Evolutionary conservation across 1,140 invertebrate species (phyloP).

Genomic region (Drosophila pseudoananassae): DNA sequence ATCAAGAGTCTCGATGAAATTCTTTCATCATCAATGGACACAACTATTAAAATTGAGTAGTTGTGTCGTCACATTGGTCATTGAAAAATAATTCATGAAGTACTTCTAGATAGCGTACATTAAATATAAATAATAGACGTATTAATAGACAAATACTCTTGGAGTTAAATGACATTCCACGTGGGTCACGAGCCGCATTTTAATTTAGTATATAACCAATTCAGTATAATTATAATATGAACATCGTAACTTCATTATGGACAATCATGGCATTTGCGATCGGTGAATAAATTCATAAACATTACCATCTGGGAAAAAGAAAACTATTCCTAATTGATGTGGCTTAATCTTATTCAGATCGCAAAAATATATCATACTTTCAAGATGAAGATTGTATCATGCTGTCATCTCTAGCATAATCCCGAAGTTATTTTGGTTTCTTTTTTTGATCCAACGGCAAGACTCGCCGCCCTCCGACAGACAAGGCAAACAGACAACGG

Average conservation of each 20-base stretch:
- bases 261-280: too few relatives aligned
- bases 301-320: not conserved
- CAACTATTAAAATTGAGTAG: not conserved
- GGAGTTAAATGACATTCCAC: too few relatives aligned
- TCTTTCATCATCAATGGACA: not conserved
- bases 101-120: too few relatives aligned
- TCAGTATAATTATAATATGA: too few relatives aligned
- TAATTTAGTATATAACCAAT: too few relatives aligned
- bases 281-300: too few relatives aligned
- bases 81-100: too few relatives aligned
- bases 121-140: too few relatives aligned
- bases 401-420: not conserved
- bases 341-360: not conserved
- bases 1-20: slow-evolving; percentile 3
- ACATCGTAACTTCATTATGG: too few relatives aligned
- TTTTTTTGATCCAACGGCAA: slow-evolving; percentile 66
- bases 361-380: not conserved
- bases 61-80: not conserved
- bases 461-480: slow-evolving; percentile 41
- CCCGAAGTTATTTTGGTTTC: slow-evolving; percentile 52
- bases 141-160: too few relatives aligned
- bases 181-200: too few relatives aligned
- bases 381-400: not conserved
- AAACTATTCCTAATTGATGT: not conserved
- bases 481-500: slow-evolving; percentile 24